phyloP scores from a whole-genome alignment of 2,888 invertebrate genomes.

The Emmelina monodactyla region DNA sequence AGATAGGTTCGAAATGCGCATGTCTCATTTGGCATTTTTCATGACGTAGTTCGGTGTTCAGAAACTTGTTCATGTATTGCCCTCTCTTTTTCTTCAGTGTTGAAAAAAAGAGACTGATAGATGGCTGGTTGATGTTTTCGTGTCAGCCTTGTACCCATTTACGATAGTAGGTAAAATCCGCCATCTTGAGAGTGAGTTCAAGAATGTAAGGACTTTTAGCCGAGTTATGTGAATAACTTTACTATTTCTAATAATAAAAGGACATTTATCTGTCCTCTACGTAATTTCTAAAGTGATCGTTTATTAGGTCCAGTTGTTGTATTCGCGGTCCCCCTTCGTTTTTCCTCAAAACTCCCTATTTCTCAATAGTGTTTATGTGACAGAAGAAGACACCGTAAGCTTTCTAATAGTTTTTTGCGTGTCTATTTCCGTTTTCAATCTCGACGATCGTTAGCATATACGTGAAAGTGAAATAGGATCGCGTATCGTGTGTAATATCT shows the following conservation, averaged over 20 bases:
- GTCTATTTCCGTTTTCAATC: slow-evolving; percentile 64
- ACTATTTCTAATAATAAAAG: slow-evolving; percentile 58
- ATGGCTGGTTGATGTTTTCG: slow-evolving; percentile 65
- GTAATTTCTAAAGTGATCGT: slow-evolving; percentile 25
- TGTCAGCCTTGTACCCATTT: slow-evolving; percentile 68
- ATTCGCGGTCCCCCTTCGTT: slow-evolving; percentile 34
- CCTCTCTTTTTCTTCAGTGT: slow-evolving; percentile 41
- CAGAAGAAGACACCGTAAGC: slow-evolving; percentile 63
- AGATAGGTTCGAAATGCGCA: slow-evolving; percentile 39
- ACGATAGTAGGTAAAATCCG: slow-evolving; percentile 67
- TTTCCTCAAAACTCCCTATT: slow-evolving; percentile 48
- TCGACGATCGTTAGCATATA: slow-evolving; percentile 56
- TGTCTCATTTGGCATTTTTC: slow-evolving; percentile 50
- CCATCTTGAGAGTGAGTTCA: slow-evolving; percentile 72
- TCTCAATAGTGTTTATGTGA: slow-evolving; percentile 64
- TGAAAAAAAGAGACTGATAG: slow-evolving; percentile 53
- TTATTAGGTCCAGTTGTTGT: slow-evolving; percentile 29
- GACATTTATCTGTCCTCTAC: slow-evolving; percentile 34
- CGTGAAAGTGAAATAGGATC: slow-evolving; percentile 58
- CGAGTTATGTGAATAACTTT: slow-evolving; percentile 52
- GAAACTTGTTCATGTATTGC: slow-evolving; percentile 43
- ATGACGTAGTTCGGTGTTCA: slow-evolving; percentile 30
- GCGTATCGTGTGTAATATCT: slow-evolving; percentile 30
- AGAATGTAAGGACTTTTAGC: slow-evolving; percentile 66
- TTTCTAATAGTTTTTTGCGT: slow-evolving; percentile 66